Percentiles rank a stretch among this genome's conserved stretches.
Conservation (phyloP, 2,888 invertebrate genomes). For the Cepaea hortensis region DNA sequence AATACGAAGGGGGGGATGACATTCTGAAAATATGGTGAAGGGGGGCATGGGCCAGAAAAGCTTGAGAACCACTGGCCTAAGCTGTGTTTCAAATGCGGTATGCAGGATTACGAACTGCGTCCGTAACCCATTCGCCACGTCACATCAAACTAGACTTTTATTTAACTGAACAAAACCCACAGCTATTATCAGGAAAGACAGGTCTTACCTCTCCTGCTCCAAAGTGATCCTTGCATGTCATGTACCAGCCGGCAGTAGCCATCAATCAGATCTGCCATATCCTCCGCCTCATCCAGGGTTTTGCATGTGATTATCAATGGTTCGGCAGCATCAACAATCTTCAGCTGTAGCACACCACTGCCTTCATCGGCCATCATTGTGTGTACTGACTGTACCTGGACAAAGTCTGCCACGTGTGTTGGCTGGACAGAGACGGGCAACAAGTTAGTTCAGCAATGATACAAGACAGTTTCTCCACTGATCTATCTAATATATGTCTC, state of each 20-base stretch:
- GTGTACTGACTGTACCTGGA: conserved; percentile 89
- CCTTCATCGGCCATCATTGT: conserved; percentile 80
- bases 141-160: too few relatives aligned
- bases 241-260: conserved; percentile 94
- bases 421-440: conserved; percentile 78
- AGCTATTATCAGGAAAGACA: not conserved
- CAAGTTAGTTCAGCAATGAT: too few relatives aligned
- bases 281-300: conserved; percentile 89
- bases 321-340: conserved; percentile 82
- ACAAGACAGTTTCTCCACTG: too few relatives aligned
- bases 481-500: too few relatives aligned
- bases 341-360: conserved; percentile 88
- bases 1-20: too few relatives aligned
- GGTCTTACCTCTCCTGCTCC: conserved; percentile 72
- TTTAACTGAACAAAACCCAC: too few relatives aligned
- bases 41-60: too few relatives aligned
- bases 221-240: conserved; percentile 79
- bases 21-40: too few relatives aligned
- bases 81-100: too few relatives aligned
- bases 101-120: too few relatives aligned
- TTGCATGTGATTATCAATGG: conserved; percentile 91
- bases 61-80: too few relatives aligned
- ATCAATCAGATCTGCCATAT: conserved; percentile 95
- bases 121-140: too few relatives aligned
- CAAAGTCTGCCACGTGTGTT: conserved; percentile 89